These are phyloP conservation scores for Platypus cylindrus DNA, from an alignment of 2,888 invertebrate genomes.

Conservation along the genomic window DNA sequence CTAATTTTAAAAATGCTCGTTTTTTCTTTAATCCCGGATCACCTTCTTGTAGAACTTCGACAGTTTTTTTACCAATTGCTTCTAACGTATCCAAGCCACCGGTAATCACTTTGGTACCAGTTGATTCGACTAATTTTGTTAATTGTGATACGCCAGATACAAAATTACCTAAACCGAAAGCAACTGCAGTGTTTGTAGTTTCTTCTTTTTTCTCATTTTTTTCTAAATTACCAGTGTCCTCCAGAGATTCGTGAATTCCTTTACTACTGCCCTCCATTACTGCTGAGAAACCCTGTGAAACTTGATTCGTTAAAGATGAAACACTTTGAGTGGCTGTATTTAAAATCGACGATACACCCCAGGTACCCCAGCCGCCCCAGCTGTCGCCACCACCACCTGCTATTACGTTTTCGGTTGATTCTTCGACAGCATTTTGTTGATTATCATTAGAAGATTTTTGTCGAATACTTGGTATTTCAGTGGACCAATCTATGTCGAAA, in stretches of 20 bases:
- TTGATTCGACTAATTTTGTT: conserved; percentile 57
- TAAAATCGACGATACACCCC: conserved; percentile 62
- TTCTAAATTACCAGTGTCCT: too few species aligned
- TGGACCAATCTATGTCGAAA: conserved; percentile 13
- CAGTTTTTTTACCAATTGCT: conserved; percentile 88
- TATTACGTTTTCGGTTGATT: conserved; percentile 18
- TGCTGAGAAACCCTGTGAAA: conserved; percentile 66
- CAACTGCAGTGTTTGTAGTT: conserved; percentile 5
- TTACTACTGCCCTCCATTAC: conserved; percentile 66
- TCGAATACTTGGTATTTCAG: too few species aligned
- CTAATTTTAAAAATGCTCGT: conserved; percentile 51
- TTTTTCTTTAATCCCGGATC: conserved; percentile 80
- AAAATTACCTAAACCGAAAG: conserved; percentile 39
- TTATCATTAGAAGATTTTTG: too few species aligned
- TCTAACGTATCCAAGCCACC: conserved; percentile 82
- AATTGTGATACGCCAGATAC: conserved; percentile 50
- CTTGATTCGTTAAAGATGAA: conserved; percentile 63
- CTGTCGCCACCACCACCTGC: conserved; percentile 7
- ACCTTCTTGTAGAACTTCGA: conserved; percentile 84
- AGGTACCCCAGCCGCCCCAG: conserved; percentile 49
- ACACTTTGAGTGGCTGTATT: conserved; percentile 66
- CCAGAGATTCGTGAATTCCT: conserved; percentile 73
- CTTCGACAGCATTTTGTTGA: conserved; percentile 42
- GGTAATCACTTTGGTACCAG: conserved; percentile 48
- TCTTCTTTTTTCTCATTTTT: conserved; percentile 22